Evolutionary conservation across 2,113 vertebrate species (phyloP).

Genomic region (Corythoichthys intestinalis): DNA sequence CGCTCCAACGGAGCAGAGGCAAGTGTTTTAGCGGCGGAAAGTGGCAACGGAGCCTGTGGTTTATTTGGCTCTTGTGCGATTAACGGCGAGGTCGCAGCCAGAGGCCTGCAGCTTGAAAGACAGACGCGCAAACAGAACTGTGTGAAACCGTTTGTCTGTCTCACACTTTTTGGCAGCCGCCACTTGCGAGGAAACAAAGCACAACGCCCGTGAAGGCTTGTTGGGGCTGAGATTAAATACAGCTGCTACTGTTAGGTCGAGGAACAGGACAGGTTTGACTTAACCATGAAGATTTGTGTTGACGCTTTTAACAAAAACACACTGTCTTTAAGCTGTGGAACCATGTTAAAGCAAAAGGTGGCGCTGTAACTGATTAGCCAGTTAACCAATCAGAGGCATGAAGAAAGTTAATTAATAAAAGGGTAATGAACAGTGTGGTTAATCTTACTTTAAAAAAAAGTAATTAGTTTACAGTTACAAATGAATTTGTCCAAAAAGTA

Average conservation of each 20-base stretch:
- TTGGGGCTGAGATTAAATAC: background rate
- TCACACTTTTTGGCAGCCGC: slow-evolving; percentile 3
- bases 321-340: background rate
- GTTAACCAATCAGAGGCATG: background rate
- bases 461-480: too few relatives aligned
- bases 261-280: background rate
- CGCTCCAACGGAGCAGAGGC: background rate
- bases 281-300: background rate
- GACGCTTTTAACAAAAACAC: background rate
- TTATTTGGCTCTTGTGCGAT: background rate
- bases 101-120: slow-evolving; percentile 2
- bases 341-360: background rate
- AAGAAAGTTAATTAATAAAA: background rate
- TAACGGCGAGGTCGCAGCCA: slow-evolving; percentile 5
- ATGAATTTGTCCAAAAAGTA: too few relatives aligned
- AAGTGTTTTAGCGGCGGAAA: background rate
- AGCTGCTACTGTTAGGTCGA: background rate
- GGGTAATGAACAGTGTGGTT: too few relatives aligned
- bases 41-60: background rate
- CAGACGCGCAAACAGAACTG: background rate
- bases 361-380: background rate
- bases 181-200: background rate
- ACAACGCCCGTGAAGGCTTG: background rate
- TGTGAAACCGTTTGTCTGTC: background rate
- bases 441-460: too few relatives aligned